Evolutionary conservation across 2,888 invertebrate species (phyloP).

Genomic region (Monochamus alternatus): DNA sequence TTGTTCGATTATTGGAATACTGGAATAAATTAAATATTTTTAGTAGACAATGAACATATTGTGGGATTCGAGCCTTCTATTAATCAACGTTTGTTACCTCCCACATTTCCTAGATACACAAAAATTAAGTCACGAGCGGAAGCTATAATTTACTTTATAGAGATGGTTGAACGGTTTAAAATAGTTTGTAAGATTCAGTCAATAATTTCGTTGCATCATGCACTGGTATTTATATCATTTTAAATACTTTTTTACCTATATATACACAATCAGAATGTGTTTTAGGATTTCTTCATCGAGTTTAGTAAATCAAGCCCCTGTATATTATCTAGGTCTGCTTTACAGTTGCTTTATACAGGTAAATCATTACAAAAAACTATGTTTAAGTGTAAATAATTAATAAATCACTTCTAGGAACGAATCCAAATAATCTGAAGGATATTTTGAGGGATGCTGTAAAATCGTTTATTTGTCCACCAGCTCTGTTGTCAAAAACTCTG

Average conservation of each 20-base stretch:
- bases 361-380: constrained; percentile 48
- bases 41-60: constrained; percentile 83
- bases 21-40: constrained; percentile 42
- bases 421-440: constrained; percentile 78
- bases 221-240: constrained; percentile 76
- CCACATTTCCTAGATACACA: constrained; percentile 97
- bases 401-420: constrained; percentile 68
- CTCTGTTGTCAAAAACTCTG: constrained; percentile 83
- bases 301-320: constrained; percentile 92
- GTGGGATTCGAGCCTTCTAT: constrained; percentile 97
- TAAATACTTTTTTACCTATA: constrained; percentile 14
- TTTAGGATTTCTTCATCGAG: constrained; percentile 92
- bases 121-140: constrained; percentile 88
- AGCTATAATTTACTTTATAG: constrained; percentile 86
- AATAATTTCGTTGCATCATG: constrained; percentile 85
- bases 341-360: constrained; percentile 86
- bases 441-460: constrained; percentile 89
- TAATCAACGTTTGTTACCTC: constrained; percentile 96
- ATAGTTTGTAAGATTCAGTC: constrained; percentile 87
- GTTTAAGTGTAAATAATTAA: neutral
- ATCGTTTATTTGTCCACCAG: constrained; percentile 92
- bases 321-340: constrained; percentile 91
- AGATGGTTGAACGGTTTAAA: constrained; percentile 86
- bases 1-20: too few relatives aligned
- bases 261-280: constrained; percentile 50